Conservation (phyloP, 2,797 vertebrate species). For the Siniperca obscura region DNA sequence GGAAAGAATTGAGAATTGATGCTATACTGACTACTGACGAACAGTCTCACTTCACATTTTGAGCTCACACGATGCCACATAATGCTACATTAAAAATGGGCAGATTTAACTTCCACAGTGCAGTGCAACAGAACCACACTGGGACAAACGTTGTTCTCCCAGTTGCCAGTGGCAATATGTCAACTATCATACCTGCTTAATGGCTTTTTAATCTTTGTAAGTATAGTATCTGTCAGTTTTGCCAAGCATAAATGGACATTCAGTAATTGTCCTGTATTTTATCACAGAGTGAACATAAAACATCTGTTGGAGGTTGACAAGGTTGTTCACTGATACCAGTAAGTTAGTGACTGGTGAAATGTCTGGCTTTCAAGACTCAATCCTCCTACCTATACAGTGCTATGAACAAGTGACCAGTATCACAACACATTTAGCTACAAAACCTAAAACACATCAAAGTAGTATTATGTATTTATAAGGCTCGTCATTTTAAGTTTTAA, state of each 20-base stretch:
- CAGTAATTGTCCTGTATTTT: neutral
- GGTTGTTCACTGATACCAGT: neutral
- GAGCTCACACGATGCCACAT: neutral
- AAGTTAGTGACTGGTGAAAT: neutral
- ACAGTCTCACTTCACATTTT: neutral
- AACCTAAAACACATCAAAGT: constrained; percentile 37
- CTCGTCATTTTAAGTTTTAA: constrained; percentile 1
- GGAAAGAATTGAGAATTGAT: neutral
- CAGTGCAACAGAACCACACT: neutral
- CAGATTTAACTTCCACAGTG: constrained; percentile 5
- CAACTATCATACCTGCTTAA: neutral
- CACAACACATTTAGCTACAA: constrained; percentile 34
- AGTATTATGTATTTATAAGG: constrained; percentile 6
- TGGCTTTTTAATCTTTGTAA: constrained; percentile 6
- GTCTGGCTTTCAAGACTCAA: neutral
- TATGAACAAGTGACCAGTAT: constrained; percentile 21
- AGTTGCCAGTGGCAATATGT: neutral
- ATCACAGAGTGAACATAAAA: neutral
- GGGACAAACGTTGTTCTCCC: neutral
- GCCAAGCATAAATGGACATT: neutral
- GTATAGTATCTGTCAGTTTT: neutral
- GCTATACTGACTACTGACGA: neutral
- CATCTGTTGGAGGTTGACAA: neutral
- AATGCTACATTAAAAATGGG: constrained; percentile 29
- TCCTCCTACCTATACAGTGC: neutral